Percentiles rank a stretch among this genome's conserved stretches.
phyloP scores from a whole-genome alignment of 2,888 invertebrate species.

The Caenorhabditis angaria region DNA sequence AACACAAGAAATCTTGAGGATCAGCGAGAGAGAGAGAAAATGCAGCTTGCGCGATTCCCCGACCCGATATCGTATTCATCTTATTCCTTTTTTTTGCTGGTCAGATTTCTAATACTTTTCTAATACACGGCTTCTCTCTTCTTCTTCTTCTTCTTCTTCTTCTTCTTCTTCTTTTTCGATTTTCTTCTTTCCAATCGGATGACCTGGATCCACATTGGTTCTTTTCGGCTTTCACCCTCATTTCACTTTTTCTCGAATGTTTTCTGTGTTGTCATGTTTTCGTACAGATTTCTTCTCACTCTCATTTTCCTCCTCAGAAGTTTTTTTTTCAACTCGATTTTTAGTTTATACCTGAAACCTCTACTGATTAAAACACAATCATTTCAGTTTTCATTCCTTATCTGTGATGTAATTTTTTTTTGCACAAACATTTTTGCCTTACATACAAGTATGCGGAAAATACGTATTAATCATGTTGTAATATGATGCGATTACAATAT shows the following conservation, averaged over 20 bases:
- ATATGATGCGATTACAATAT: no score
- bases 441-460: no score
- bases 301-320: no score
- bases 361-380: no score
- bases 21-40: background rate
- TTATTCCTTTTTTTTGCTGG: slow-evolving; percentile 18
- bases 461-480: no score
- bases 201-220: slow-evolving; percentile 45
- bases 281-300: slow-evolving; percentile 35
- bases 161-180: slow-evolving; percentile 23
- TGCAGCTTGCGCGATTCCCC: background rate
- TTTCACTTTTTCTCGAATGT: slow-evolving; percentile 47
- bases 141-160: slow-evolving; percentile 4
- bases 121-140: no score
- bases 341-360: no score
- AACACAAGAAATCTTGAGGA: background rate
- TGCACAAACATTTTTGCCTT: no score
- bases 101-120: no score
- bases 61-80: background rate
- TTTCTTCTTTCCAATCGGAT: slow-evolving; percentile 28
- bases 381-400: no score
- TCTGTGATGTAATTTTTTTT: no score
- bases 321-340: no score
- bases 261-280: background rate
- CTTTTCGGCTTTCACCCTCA: slow-evolving; percentile 17